Percentiles rank a stretch among this genome's conserved stretches.
Evolutionary conservation across 2,888 invertebrate genomes (phyloP).

Genomic region (Aquatica leii): DNA sequence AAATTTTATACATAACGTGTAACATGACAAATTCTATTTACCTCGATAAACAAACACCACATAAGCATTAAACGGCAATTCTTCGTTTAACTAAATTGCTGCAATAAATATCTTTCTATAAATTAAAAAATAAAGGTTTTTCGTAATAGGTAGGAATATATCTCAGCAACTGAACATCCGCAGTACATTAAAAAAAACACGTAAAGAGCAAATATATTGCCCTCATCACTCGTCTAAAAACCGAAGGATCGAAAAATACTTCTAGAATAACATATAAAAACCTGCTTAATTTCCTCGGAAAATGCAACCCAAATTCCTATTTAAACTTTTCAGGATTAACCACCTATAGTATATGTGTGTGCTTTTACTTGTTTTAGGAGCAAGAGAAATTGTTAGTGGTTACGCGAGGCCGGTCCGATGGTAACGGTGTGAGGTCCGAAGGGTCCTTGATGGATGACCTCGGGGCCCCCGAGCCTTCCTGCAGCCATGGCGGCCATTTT

Average conservation of each 20-base stretch:
- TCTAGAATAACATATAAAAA: slow-evolving; percentile 22
- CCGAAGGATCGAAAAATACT: slow-evolving; percentile 22
- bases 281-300: slow-evolving; percentile 28
- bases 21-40: slow-evolving; percentile 8
- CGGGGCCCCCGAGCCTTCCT: slow-evolving; percentile 49
- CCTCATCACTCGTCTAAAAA: slow-evolving; percentile 26
- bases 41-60: background rate
- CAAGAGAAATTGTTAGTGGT: slow-evolving; percentile 36
- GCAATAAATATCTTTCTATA: slow-evolving; percentile 10
- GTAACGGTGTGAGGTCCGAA: slow-evolving; percentile 41
- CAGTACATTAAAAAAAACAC: background rate
- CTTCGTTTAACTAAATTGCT: slow-evolving; percentile 4
- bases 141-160: slow-evolving; percentile 14
- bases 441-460: slow-evolving; percentile 62
- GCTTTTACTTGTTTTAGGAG: slow-evolving; percentile 32
- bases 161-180: slow-evolving; percentile 5
- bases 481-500: slow-evolving; percentile 32
- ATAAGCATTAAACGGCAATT: slow-evolving; percentile 1
- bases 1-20: background rate
- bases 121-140: slow-evolving; percentile 10
- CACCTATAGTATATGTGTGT: slow-evolving; percentile 29
- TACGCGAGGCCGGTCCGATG: slow-evolving; percentile 31
- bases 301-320: slow-evolving; percentile 30
- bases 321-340: slow-evolving; percentile 35
- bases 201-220: slow-evolving; percentile 22